Percentiles rank a stretch among this genome's conserved stretches.
phyloP scores from a whole-genome alignment of 2,797 vertebrate genomes.

The Enteromius mattozi region DNA sequence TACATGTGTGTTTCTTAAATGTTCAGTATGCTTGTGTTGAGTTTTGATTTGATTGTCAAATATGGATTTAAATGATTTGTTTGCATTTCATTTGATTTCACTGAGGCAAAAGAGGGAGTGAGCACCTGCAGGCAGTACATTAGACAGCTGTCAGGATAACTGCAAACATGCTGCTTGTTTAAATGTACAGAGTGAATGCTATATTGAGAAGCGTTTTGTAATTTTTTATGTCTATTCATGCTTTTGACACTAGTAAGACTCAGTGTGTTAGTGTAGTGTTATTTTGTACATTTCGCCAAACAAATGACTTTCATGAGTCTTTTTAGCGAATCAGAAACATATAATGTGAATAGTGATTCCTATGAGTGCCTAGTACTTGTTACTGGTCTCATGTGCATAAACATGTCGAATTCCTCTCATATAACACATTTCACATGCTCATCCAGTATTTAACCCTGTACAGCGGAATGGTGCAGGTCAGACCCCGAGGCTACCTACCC shows the following conservation, averaged over 20 bases:
- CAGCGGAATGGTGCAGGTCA: conserved; percentile 30
- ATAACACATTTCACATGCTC: conserved; percentile 46
- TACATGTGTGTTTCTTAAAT: neutral
- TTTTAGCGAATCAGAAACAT: neutral
- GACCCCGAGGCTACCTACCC: neutral
- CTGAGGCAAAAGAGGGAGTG: neutral
- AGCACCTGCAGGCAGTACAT: neutral
- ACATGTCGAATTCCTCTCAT: conserved; percentile 19
- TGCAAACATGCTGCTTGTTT: neutral
- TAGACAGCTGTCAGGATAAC: neutral
- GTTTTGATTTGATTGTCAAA: conserved; percentile 37
- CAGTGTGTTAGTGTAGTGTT: neutral
- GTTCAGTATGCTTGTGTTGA: neutral
- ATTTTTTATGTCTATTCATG: neutral
- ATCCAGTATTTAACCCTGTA: conserved; percentile 44
- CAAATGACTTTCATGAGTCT: neutral
- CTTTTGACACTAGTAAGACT: neutral
- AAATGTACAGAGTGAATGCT: neutral
- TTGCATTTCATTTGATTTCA: conserved; percentile 25
- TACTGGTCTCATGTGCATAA: conserved; percentile 5
- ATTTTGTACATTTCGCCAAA: no score
- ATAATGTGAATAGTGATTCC: neutral
- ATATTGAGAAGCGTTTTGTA: neutral
- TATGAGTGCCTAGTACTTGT: neutral
- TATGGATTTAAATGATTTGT: conserved; percentile 31